These are phyloP conservation scores for Hydractinia symbiolongicarpus DNA, from an alignment of 30 jellyfish, hydroid and myxozoan genomes.

Conservation along the genomic window DNA sequence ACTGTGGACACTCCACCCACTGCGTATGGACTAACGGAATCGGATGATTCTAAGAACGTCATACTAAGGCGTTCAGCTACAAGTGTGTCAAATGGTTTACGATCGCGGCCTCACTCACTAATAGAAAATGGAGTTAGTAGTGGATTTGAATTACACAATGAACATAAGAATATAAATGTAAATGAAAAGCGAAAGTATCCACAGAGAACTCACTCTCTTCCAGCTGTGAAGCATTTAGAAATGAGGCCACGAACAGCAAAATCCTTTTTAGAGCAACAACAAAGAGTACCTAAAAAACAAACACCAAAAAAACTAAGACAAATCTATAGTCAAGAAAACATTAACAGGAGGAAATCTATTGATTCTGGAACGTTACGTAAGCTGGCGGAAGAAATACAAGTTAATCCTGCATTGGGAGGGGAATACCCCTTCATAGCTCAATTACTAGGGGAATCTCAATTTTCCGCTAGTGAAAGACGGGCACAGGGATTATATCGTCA, in stretches of 20 bases:
- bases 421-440: slow-evolving; percentile 84
- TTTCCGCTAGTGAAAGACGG: slow-evolving; percentile 35
- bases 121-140: not conserved
- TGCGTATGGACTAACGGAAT: not conserved
- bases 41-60: not conserved
- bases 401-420: slow-evolving; percentile 77
- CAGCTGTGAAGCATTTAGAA: slow-evolving; percentile 45
- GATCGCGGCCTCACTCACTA: slow-evolving; percentile 16
- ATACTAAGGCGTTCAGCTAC: slow-evolving; percentile 15
- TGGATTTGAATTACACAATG: not conserved
- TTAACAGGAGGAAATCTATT: slow-evolving; percentile 84
- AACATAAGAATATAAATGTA: not conserved
- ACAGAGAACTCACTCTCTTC: slow-evolving; percentile 53
- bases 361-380: slow-evolving; percentile 94
- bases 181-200: slow-evolving; percentile 39
- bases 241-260: slow-evolving; percentile 30
- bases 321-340: slow-evolving; percentile 30
- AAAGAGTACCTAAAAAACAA: not conserved
- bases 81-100: not conserved
- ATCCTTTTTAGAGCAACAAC: slow-evolving; percentile 22
- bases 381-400: slow-evolving; percentile 81
- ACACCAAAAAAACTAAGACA: not conserved
- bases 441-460: slow-evolving; percentile 58
- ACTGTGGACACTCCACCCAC: not conserved
- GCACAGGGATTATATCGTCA: slow-evolving; percentile 34